Conservation (phyloP, 2,888 invertebrate genomes). For the Polylopha cassiicola region DNA sequence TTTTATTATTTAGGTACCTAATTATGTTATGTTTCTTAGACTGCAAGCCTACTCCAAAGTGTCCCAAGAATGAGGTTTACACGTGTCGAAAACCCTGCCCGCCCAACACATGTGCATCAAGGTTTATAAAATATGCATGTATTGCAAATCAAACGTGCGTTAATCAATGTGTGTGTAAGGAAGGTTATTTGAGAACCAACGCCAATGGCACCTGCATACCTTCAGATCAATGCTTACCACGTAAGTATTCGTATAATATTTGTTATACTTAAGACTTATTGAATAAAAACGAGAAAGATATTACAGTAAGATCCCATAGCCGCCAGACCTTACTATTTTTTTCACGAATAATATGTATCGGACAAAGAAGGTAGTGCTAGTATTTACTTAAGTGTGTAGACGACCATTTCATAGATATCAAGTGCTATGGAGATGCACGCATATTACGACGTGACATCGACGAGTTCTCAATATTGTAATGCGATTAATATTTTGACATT, state of each 20-base stretch:
- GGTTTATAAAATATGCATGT: constrained; percentile 6
- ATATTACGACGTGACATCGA: not conserved
- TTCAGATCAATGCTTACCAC: constrained; percentile 9
- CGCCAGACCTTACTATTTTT: too few species aligned
- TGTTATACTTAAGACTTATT: too few species aligned
- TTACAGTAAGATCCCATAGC: too few species aligned
- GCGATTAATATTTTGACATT: not conserved
- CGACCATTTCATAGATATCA: too few species aligned
- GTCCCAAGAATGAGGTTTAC: constrained; percentile 11
- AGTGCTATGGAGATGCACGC: too few species aligned
- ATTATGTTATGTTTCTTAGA: not conserved
- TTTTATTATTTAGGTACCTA: not conserved
- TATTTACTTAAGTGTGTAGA: too few species aligned
- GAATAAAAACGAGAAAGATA: too few species aligned
- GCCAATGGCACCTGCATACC: constrained; percentile 12
- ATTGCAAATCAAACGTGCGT: constrained; percentile 13
- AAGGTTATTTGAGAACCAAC: constrained; percentile 6
- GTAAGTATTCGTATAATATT: constrained; percentile 11
- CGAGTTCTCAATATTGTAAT: not conserved
- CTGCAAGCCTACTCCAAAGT: not conserved
- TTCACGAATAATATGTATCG: too few species aligned
- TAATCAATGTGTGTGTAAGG: constrained; percentile 15
- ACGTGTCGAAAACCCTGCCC: constrained; percentile 8
- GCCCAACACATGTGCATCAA: constrained; percentile 2
- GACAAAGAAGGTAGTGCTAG: too few species aligned